Evolutionary conservation across 2,797 vertebrate species (phyloP), one percentile per base, ranked within the genome.

Genomic region (Glyptemys insculpta): DNA sequence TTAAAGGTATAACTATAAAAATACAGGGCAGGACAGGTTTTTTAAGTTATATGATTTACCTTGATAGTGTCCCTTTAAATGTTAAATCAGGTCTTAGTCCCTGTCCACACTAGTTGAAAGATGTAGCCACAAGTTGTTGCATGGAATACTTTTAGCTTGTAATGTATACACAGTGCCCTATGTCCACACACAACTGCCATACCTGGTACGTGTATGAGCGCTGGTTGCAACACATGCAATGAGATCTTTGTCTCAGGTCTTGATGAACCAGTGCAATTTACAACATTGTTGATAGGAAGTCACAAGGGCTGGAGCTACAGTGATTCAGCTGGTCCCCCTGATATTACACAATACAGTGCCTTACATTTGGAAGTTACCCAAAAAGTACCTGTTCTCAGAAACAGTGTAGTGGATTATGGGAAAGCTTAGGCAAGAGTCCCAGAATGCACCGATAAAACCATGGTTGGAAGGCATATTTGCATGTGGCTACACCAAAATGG

Each of bases 271-370:
- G 34, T 79, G 49, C 11, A 44, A 41, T 68, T 90, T 41, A 44
- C 52, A 92, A 54, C 18, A 78, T 72, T 52, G 65, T 37, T n/a
- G 81, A 79, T 84, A 94, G 85, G 29, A n/a, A 62, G 74, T 12
- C 29, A 37, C 3, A 27, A 5, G 3, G 68, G 31, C 54, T 94
- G 15, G 10, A 95, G 56, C 29, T 53, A 83, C 27, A 87, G 68
- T 31, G 81, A 74, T 81, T 80, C 83, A 65, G 4, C 19, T 85
- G 44, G 59, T 56, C 79, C 16, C 79, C 23, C 86, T 76, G 41
- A 56, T 76, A 76, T 3, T 5, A 53, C 0, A 2, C 1, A 68
- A 27, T 19, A 80, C 0, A 88, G n/a, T n/a, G 78, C 31, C 21
- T 86, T 56, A 25, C 52, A 57, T 90, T 93, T 78, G 11, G n/a